phyloP scores from a whole-genome alignment of 2,113 vertebrate species.

The Chaenocephalus aceratus region DNA sequence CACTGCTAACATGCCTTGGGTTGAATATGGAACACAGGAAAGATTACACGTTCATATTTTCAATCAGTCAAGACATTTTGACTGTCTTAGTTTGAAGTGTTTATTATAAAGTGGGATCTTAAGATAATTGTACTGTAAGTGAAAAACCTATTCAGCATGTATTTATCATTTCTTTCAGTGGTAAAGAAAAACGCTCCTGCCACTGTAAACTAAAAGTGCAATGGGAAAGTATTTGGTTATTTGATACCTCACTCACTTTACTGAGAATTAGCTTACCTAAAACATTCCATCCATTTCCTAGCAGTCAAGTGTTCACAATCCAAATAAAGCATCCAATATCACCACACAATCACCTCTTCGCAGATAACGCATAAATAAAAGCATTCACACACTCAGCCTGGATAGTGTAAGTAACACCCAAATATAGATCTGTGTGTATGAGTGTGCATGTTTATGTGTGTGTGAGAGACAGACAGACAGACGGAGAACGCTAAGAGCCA shows the following conservation, averaged over 20 bases:
- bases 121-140: background rate
- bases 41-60: conserved; percentile 3
- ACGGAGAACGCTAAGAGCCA: conserved; percentile 63
- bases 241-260: conserved; percentile 34
- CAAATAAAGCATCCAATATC: conserved; percentile 51
- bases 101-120: conserved; percentile 12
- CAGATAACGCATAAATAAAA: conserved; percentile 62
- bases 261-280: conserved; percentile 18
- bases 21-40: conserved; percentile 1
- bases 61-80: background rate
- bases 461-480: conserved; percentile 52
- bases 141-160: no score
- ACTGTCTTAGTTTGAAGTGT: background rate
- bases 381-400: conserved; percentile 52
- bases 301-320: conserved; percentile 24
- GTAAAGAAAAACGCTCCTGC: background rate
- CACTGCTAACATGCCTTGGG: conserved; percentile 1
- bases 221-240: conserved; percentile 34
- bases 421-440: conserved; percentile 67
- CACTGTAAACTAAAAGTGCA: conserved; percentile 13
- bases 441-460: conserved; percentile 27
- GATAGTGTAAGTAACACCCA: conserved; percentile 65
- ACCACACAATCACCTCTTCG: conserved; percentile 45
- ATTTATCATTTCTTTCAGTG: background rate
- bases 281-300: conserved; percentile 18